A percentile compares a stretch with the other conserved stretches of the same genome.
These are phyloP conservation scores for Cervus canadensis DNA, from an alignment of 2,113 vertebrate genomes.

Conservation along the genomic window DNA sequence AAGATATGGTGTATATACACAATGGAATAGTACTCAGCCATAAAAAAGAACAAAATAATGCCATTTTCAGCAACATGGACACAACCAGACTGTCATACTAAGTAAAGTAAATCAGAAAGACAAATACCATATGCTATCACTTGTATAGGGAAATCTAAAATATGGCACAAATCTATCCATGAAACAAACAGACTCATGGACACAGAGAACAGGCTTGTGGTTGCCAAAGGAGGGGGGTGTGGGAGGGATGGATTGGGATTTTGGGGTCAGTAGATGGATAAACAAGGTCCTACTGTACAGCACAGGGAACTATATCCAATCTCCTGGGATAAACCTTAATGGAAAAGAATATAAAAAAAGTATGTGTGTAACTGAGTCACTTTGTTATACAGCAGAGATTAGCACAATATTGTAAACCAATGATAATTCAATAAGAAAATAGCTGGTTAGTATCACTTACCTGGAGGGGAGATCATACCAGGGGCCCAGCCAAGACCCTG, in stretches of 20 bases:
- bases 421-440: background rate
- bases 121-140: background rate
- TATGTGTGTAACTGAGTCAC: background rate
- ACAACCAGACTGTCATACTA: background rate
- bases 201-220: background rate
- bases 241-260: background rate
- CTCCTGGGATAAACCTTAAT: background rate
- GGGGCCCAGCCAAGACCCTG: background rate
- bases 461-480: background rate
- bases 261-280: background rate
- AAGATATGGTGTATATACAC: background rate
- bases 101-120: background rate
- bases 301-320: background rate
- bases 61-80: background rate
- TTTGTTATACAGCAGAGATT: background rate
- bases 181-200: background rate
- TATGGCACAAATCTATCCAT: background rate
- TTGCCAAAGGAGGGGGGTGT: background rate
- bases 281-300: background rate
- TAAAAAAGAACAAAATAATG: background rate
- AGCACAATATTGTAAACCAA: background rate
- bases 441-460: background rate
- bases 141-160: background rate
- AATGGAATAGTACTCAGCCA: background rate
- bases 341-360: background rate